A percentile compares a stretch with the other conserved stretches of the same genome.
These are phyloP conservation scores for Mastigias papua DNA, from an alignment of 30 jellyfish, hydroid and myxozoan genomes.

Conservation along the genomic window DNA sequence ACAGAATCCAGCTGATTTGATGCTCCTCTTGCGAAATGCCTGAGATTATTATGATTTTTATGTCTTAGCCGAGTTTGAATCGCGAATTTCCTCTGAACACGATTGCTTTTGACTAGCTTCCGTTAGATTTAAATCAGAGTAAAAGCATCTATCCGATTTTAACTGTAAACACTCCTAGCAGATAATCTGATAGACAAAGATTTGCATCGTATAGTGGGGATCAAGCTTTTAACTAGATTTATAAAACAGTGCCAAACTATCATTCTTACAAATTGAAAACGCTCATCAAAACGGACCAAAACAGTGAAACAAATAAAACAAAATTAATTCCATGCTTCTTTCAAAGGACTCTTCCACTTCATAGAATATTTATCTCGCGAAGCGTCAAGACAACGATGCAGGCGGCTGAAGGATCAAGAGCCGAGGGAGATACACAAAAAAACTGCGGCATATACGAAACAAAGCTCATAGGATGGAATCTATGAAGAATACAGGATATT, in stretches of 20 bases:
- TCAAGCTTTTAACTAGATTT: conserved; percentile 2
- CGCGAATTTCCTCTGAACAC: background rate
- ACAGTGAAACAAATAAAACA: background rate
- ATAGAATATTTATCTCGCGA: background rate
- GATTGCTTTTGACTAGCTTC: conserved; percentile 37
- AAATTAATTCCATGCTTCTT: background rate
- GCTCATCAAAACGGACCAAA: background rate
- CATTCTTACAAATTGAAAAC: conserved; percentile 1
- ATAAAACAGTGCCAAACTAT: conserved; percentile 12
- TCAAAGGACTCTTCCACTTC: background rate
- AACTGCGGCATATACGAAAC: too few relatives aligned
- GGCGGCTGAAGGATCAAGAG: too few relatives aligned
- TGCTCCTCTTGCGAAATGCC: background rate
- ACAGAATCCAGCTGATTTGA: background rate
- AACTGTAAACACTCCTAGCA: background rate
- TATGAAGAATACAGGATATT: too few relatives aligned
- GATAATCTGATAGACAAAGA: conserved; percentile 22
- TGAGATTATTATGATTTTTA: background rate
- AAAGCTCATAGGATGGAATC: too few relatives aligned
- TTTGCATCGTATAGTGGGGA: background rate
- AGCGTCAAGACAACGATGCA: too few relatives aligned
- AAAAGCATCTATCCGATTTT: conserved; percentile 32
- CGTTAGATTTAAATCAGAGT: conserved; percentile 34
- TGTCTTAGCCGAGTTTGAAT: conserved; percentile 14
- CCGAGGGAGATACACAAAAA: too few relatives aligned